Percentiles rank a stretch among this genome's conserved stretches.
These are phyloP conservation scores for Chloroclysta siterata DNA, from an alignment of 2,888 invertebrate genomes.

Conservation along the genomic window DNA sequence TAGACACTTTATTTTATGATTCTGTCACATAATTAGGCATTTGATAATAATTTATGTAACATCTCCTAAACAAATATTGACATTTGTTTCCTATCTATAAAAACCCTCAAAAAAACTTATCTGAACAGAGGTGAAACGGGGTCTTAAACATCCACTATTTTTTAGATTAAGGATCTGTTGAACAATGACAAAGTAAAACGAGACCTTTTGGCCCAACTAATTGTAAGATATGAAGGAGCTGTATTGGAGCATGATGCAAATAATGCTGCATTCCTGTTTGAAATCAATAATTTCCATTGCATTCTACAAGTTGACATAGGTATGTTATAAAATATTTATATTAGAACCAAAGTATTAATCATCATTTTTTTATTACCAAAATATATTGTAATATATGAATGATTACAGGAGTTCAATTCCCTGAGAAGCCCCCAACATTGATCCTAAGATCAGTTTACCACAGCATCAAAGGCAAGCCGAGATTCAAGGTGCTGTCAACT, in stretches of 20 bases:
- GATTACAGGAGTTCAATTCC: slow-evolving; percentile 78
- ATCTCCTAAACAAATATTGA: background rate
- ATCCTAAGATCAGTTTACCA: slow-evolving; percentile 85
- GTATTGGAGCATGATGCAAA: slow-evolving; percentile 77
- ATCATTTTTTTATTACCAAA: background rate
- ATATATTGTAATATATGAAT: background rate
- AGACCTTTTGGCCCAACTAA: slow-evolving; percentile 73
- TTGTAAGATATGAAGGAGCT: slow-evolving; percentile 80
- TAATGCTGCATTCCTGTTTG: slow-evolving; percentile 85
- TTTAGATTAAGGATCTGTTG: slow-evolving; percentile 72
- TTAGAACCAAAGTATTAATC: too few species aligned
- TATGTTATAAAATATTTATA: slow-evolving; percentile 41
- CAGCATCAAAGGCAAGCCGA: slow-evolving; percentile 73
- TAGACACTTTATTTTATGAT: slow-evolving; percentile 24
- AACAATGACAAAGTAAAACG: slow-evolving; percentile 77
- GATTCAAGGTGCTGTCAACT: slow-evolving; percentile 66
- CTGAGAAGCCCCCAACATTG: slow-evolving; percentile 82
- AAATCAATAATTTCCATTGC: slow-evolving; percentile 87
- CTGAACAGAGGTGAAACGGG: slow-evolving; percentile 6
- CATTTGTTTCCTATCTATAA: background rate
- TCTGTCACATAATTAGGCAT: background rate
- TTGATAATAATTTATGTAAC: background rate
- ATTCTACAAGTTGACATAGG: slow-evolving; percentile 85
- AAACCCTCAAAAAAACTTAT: background rate
- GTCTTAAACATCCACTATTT: slow-evolving; percentile 21